Conservation (phyloP, 2,888 invertebrate species). For the Apodemia hepburni region DNA sequence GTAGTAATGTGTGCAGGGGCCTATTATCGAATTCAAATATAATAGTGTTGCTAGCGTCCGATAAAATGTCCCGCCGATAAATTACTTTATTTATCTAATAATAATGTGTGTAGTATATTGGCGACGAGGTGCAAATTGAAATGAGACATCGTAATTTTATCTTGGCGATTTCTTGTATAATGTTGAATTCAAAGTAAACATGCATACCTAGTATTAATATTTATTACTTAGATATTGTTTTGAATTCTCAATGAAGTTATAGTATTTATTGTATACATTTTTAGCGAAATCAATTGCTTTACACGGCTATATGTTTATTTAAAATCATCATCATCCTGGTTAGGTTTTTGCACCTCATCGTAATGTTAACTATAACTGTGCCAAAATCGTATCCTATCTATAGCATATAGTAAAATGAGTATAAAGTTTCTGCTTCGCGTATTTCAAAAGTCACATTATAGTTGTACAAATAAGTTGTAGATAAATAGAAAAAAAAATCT, state of each 20-base stretch:
- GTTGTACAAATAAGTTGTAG: no score
- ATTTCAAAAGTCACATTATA: no score
- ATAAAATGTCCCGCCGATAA: slow-evolving; percentile 51
- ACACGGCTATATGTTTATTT: no score
- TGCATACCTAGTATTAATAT: background rate
- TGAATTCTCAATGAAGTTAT: background rate
- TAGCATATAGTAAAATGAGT: no score
- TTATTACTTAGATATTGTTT: background rate
- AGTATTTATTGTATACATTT: no score
- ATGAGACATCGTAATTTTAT: slow-evolving; percentile 45
- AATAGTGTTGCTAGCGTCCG: slow-evolving; percentile 37
- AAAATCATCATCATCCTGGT: no score
- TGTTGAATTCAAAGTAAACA: background rate
- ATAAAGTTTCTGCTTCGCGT: no score
- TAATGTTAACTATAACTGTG: no score
- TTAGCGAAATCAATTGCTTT: no score
- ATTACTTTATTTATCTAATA: slow-evolving; percentile 51
- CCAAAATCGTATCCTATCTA: no score
- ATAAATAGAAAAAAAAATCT: no score
- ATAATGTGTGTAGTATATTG: slow-evolving; percentile 43
- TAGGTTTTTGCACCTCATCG: no score
- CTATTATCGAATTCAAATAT: slow-evolving; percentile 41
- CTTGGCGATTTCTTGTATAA: slow-evolving; percentile 21
- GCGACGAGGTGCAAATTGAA: slow-evolving; percentile 45
- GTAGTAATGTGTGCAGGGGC: slow-evolving; percentile 28